A percentile compares a stretch with the other conserved stretches of the same genome.
Evolutionary conservation across 2,113 vertebrate species (phyloP).

Genomic region (Syngnathus typhle): DNA sequence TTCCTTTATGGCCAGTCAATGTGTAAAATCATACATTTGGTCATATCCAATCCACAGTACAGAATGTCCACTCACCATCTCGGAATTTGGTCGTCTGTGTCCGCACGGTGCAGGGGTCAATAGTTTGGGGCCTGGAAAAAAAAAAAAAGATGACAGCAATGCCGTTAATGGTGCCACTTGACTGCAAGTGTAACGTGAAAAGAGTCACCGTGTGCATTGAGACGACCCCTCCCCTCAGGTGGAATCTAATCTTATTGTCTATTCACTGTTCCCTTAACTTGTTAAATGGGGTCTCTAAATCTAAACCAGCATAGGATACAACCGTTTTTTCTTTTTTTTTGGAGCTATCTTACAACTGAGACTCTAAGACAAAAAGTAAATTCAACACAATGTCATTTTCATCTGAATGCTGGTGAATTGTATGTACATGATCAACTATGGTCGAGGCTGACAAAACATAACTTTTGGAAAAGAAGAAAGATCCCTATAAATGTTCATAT

Average conservation of each 20-base stretch:
- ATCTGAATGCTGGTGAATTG: background rate
- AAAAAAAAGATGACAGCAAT: conserved; percentile 6
- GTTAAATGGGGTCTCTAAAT: background rate
- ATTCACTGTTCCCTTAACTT: background rate
- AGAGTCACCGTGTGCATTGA: background rate
- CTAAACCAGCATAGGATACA: background rate
- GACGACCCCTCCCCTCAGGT: conserved; percentile 1
- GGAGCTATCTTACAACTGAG: background rate
- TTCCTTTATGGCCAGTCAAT: no score
- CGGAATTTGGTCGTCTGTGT: conserved; percentile 46
- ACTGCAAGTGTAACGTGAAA: background rate
- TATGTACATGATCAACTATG: background rate
- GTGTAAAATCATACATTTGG: no score
- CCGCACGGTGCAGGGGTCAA: conserved; percentile 45
- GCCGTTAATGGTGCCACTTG: background rate
- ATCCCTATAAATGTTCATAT: conserved; percentile 3
- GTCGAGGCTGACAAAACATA: no score
- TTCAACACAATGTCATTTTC: background rate
- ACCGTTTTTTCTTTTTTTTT: background rate
- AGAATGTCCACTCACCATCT: conserved; percentile 53
- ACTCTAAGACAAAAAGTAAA: background rate
- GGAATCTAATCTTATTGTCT: conserved; percentile 5
- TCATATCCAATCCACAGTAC: background rate
- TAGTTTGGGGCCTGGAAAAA: conserved; percentile 30
- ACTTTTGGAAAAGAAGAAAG: background rate